Base-by-base conservation (phyloP, 2,888 invertebrate species). In the Drosophila mercatorum region DNA sequence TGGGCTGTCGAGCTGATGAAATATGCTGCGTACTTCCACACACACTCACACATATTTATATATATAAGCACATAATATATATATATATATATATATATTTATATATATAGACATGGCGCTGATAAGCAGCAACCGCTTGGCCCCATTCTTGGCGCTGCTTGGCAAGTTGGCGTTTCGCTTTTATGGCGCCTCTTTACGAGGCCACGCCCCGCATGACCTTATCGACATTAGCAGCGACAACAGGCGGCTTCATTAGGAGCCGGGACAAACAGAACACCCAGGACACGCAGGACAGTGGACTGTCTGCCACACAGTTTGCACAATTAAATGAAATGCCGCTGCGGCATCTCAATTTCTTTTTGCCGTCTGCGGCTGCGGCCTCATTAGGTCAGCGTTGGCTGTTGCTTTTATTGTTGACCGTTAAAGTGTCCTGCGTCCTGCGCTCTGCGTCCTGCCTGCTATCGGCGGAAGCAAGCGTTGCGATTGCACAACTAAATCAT, bases 311-410 rank as follows among this genome's bases (percentile, higher is more conserved):
- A 68, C 57, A 75, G 82, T 71, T 80, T 72, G 80, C 68, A 72
- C 80, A 80, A 80, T 82, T 80, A 80, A 80, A 80, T 80, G 76
- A 82, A 82, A 83, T 52, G 79, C 68, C 59, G 55, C 68, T 64
- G 70, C 67, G 69, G 78, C 74, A 78, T 83, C 89, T 84, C 89
- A 86, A 86, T 88, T 84, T 80, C 83, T 56, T 70, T 69, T 55
- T 52, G 68, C 34, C 61, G 73, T 80, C 72, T 72, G 66, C 68
- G 84, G 82, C 84, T 72, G 61, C 46, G 64, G 77, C 85, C 88
- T 83, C 85, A 88, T 83, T 83, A 83, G 89, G 87, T 78, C 70
- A 68, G 49, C 40, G 63, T 62, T 64, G 58, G 52, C 43, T 49
- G 66, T 58, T 61, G 58, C 69, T 61, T 80, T 86, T 86, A 81